A percentile compares a stretch with the other conserved stretches of the same genome.
Conservation (phyloP, 2,113 vertebrate species). For the Pantherophis guttatus region DNA sequence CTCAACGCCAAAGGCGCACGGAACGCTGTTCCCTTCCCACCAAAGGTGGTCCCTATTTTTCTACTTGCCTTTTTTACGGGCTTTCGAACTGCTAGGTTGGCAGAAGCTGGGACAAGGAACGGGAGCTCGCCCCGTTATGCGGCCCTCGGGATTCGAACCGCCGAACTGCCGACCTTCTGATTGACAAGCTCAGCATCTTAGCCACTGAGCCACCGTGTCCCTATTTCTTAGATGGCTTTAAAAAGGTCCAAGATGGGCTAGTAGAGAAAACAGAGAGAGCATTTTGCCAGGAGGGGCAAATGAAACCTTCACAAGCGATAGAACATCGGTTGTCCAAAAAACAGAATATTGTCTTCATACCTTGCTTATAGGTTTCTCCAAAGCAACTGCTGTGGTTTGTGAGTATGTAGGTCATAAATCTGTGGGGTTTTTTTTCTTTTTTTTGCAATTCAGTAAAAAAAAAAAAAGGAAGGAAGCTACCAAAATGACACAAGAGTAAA, state of each 20-base stretch:
- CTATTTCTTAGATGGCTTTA: not conserved
- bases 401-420: not conserved
- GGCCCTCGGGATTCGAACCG: too few species aligned
- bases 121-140: too few species aligned
- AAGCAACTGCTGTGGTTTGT: not conserved
- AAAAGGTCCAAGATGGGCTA: not conserved
- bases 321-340: not conserved
- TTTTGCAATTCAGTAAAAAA: not conserved
- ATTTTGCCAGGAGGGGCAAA: not conserved
- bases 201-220: too few species aligned
- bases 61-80: too few species aligned
- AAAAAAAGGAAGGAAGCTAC: not conserved
- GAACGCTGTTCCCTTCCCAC: too few species aligned
- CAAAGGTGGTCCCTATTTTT: too few species aligned
- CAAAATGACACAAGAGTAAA: not conserved
- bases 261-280: not conserved
- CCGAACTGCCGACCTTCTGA: too few species aligned
- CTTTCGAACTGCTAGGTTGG: too few species aligned
- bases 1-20: too few species aligned
- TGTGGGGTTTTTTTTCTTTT: not conserved
- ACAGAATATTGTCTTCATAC: not conserved
- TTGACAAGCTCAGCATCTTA: too few species aligned
- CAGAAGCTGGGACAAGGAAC: too few species aligned
- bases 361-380: not conserved
- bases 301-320: not conserved